These are phyloP conservation scores for Micromys minutus DNA, from an alignment of 2,113 vertebrate genomes.

Conservation along the genomic window DNA sequence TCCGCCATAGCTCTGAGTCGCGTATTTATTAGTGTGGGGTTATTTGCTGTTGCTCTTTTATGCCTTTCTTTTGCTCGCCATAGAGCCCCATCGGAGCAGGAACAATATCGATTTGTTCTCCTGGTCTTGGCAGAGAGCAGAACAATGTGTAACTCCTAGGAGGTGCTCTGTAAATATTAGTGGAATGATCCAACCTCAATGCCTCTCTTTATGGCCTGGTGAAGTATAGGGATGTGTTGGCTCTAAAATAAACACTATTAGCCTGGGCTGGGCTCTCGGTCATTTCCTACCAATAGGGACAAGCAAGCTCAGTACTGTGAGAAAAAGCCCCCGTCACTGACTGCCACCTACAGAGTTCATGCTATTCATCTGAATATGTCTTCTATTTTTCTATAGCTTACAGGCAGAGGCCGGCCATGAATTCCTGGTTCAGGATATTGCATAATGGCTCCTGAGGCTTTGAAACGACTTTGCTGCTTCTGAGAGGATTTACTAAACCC, in stretches of 20 bases:
- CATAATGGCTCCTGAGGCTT: background rate
- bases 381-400: background rate
- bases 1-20: background rate
- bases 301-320: background rate
- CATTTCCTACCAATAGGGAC: background rate
- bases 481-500: background rate
- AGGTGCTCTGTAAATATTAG: slow-evolving; percentile 20
- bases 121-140: background rate
- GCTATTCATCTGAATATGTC: background rate
- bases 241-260: background rate
- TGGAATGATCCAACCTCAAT: background rate
- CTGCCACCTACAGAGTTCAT: fast-evolving
- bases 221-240: background rate
- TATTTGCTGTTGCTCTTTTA: background rate
- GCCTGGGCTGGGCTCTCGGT: background rate
- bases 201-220: background rate
- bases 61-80: background rate
- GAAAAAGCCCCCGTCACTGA: fast-evolving
- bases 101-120: slow-evolving; percentile 30
- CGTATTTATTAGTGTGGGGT: background rate
- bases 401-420: fast-evolving
- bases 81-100: background rate
- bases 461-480: background rate
- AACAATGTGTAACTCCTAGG: background rate
- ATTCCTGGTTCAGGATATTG: background rate